phyloP scores from a whole-genome alignment of 2,797 vertebrate genomes.

The Melanogrammus aeglefinus region DNA sequence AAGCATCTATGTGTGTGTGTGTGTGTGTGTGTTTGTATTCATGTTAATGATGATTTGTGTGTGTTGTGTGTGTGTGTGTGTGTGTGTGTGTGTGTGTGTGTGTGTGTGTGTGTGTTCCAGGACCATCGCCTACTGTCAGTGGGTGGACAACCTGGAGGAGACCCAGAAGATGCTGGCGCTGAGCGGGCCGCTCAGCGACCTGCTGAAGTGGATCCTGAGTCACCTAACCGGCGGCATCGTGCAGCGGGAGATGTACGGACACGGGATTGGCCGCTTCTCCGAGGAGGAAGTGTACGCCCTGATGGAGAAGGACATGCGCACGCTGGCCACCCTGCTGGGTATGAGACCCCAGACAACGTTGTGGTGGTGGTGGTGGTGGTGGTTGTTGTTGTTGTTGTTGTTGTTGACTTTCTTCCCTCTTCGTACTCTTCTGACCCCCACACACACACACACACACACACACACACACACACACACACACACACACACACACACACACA shows the following conservation, averaged over 20 bases:
- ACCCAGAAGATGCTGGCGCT: slow-evolving; percentile 94
- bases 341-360: background rate
- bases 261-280: slow-evolving; percentile 96
- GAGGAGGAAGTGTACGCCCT: slow-evolving; percentile 90
- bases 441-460: no score
- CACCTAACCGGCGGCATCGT: slow-evolving; percentile 92
- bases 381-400: no score
- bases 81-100: background rate
- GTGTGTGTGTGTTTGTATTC: background rate
- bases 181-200: slow-evolving; percentile 89
- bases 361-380: no score
- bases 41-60: background rate
- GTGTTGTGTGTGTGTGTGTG: background rate
- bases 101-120: slow-evolving; percentile 57
- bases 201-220: slow-evolving; percentile 95
- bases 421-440: no score
- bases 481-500: no score
- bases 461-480: no score
- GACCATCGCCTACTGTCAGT: slow-evolving; percentile 97
- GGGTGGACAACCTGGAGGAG: slow-evolving; percentile 96
- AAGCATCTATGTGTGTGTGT: background rate
- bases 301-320: slow-evolving; percentile 99
- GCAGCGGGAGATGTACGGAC: slow-evolving; percentile 95
- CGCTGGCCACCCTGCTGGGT: slow-evolving; percentile 83
- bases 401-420: no score